Evolutionary conservation across 2,113 vertebrate genomes (phyloP).

Genomic region (Spizaetus ornatus): DNA sequence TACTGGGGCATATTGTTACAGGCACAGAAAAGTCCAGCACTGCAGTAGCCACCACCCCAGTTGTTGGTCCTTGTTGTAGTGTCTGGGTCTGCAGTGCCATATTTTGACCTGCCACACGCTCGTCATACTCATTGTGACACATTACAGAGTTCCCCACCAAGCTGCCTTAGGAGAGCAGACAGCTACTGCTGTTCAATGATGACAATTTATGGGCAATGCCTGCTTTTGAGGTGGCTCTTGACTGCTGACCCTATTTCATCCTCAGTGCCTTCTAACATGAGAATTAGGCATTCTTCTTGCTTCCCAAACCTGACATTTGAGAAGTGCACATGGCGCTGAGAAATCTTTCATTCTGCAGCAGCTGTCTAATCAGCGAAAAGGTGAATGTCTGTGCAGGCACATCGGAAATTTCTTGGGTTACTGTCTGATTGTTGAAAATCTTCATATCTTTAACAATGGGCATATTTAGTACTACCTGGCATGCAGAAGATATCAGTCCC

Average conservation of each 20-base stretch:
- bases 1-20: not conserved
- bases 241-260: not conserved
- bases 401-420: not conserved
- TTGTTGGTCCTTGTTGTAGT: not conserved
- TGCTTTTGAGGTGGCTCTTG: not conserved
- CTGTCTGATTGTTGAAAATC: not conserved
- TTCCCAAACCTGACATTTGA: not conserved
- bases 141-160: too few relatives aligned
- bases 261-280: not conserved
- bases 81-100: not conserved
- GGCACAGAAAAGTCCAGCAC: not conserved
- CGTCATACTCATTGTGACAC: accelerated
- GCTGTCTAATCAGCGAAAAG: not conserved
- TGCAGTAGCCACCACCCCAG: not conserved
- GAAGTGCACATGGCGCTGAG: not conserved
- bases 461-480: not conserved
- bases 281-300: not conserved
- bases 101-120: not conserved
- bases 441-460: not conserved
- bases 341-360: not conserved
- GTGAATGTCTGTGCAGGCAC: not conserved
- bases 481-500: not conserved
- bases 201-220: not conserved
- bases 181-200: accelerated
- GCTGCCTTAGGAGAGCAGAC: not conserved